Evolutionary conservation across 2,113 vertebrate species (phyloP).

Genomic region (Clarias gariepinus): DNA sequence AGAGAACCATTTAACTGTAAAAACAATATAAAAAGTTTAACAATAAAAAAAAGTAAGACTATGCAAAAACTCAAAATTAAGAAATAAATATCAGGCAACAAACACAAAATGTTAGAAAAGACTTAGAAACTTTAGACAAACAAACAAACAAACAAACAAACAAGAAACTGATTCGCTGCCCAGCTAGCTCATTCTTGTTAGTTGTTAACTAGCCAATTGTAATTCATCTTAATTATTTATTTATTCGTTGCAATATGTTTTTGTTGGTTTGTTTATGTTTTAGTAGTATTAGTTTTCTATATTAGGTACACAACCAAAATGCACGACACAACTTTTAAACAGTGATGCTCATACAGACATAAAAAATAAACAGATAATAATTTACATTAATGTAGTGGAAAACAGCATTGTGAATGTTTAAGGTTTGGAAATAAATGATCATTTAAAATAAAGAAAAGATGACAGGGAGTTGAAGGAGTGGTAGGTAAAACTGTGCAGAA

Average conservation of each 20-base stretch:
- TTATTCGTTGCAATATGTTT: neutral
- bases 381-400: neutral
- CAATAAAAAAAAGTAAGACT: neutral
- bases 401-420: neutral
- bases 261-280: neutral
- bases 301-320: neutral
- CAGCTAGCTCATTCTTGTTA: neutral
- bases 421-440: neutral
- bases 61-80: neutral
- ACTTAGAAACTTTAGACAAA: no score
- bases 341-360: neutral
- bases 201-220: neutral
- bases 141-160: no score
- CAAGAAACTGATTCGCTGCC: neutral
- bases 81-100: neutral
- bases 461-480: neutral
- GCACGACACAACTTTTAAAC: neutral
- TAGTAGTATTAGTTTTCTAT: no score
- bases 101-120: neutral
- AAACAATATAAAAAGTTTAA: neutral
- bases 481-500: neutral
- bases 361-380: neutral
- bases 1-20: neutral
- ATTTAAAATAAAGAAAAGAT: neutral
- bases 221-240: neutral